phyloP scores from a whole-genome alignment of 2,797 vertebrate species.

The Lepus townsendii region DNA sequence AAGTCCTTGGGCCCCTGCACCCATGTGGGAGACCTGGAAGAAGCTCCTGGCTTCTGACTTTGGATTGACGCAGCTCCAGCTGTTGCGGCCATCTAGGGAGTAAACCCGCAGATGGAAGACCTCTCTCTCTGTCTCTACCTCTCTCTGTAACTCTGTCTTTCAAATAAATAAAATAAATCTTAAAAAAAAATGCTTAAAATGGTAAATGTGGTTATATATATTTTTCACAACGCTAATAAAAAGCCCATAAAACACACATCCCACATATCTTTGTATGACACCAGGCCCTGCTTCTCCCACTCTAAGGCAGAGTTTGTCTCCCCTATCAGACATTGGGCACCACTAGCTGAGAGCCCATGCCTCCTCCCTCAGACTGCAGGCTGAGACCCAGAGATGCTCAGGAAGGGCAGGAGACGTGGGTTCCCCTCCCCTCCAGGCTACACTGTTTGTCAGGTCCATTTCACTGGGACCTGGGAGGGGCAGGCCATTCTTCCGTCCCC shows the following conservation, averaged over 20 bases:
- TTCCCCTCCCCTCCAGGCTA: not conserved
- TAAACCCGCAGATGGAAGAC: too few relatives aligned
- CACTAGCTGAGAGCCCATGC: not conserved
- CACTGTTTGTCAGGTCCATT: not conserved
- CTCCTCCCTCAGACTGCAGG: not conserved
- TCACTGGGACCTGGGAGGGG: not conserved
- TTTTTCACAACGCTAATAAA: not conserved
- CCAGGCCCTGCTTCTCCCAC: not conserved
- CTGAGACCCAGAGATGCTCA: not conserved
- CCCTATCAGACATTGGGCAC: not conserved
- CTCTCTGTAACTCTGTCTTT: too few relatives aligned
- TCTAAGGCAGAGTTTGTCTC: not conserved
- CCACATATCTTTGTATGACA: not conserved
- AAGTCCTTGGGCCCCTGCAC: too few relatives aligned
- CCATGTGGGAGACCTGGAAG: too few relatives aligned
- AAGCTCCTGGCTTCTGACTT: too few relatives aligned
- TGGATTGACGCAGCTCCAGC: too few relatives aligned
- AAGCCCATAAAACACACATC: not conserved
- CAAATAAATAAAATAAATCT: too few relatives aligned
- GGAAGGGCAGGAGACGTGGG: not conserved
- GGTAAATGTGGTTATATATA: not conserved
- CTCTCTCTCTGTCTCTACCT: too few relatives aligned
- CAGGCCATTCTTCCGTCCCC: not conserved
- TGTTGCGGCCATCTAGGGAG: too few relatives aligned
- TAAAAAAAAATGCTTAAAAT: not conserved